A percentile compares a stretch with the other conserved stretches of the same genome.
These are phyloP conservation scores for Trichonephila clavata DNA, from an alignment of 1,140 invertebrate species.

Conservation along the genomic window DNA sequence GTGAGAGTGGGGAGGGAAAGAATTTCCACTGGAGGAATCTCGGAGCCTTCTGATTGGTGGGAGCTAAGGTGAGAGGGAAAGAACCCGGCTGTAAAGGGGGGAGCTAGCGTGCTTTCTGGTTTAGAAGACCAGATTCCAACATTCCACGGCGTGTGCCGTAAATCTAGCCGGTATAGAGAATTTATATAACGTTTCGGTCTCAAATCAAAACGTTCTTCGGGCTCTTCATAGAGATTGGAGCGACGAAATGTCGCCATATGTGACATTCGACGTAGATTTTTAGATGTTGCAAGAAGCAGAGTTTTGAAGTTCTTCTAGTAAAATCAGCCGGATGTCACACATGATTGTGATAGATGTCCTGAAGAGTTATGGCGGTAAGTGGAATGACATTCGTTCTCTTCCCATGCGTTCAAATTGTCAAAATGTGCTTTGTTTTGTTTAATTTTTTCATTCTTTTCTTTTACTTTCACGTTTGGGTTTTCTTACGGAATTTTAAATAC, in stretches of 20 bases:
- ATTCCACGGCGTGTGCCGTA: slow-evolving; percentile 40
- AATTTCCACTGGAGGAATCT: slow-evolving; percentile 42
- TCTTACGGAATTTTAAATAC: no score
- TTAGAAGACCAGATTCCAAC: slow-evolving; percentile 30
- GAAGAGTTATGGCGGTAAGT: slow-evolving; percentile 44
- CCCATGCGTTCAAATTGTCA: neutral
- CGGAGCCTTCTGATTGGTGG: slow-evolving; percentile 47
- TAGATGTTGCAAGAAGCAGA: neutral
- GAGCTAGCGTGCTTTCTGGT: slow-evolving; percentile 59
- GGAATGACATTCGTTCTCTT: neutral
- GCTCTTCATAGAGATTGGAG: neutral
- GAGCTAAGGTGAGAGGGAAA: neutral
- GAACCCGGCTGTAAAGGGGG: slow-evolving; percentile 43
- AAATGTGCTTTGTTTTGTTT: no score
- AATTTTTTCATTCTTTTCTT: no score
- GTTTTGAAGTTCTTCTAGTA: neutral
- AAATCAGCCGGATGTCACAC: neutral
- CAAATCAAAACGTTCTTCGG: neutral
- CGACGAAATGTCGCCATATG: slow-evolving; percentile 29
- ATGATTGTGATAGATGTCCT: neutral
- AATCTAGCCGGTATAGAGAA: neutral
- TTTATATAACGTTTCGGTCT: neutral
- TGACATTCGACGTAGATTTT: neutral
- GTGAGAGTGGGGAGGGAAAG: neutral
- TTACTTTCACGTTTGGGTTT: no score